Percentiles rank a stretch among this genome's conserved stretches.
Evolutionary conservation across 2,888 invertebrate genomes (phyloP).

Genomic region (Abrostola tripartita): DNA sequence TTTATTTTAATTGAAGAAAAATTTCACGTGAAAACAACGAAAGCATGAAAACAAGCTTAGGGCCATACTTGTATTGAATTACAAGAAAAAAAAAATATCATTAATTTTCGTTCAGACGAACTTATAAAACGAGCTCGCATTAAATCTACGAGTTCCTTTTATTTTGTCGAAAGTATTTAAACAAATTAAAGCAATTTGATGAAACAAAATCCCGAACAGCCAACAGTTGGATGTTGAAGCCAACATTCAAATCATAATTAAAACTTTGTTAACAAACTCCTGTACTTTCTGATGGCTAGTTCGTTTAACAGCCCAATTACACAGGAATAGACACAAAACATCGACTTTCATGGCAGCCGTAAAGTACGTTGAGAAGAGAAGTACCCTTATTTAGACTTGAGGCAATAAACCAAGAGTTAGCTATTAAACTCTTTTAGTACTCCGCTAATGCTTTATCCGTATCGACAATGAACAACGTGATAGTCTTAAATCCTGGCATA

Average conservation of each 20-base stretch:
- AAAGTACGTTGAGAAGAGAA: constrained; percentile 24
- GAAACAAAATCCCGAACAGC: constrained; percentile 35
- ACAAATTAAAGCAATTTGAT: constrained; percentile 34
- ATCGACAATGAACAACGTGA: not conserved
- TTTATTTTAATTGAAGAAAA: no score
- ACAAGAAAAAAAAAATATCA: no score
- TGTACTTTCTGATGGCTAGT: constrained; percentile 44
- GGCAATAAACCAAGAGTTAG: constrained; percentile 43
- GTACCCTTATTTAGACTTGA: constrained; percentile 36
- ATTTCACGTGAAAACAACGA: no score
- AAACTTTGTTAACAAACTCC: constrained; percentile 42
- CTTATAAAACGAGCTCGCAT: not conserved
- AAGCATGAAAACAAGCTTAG: no score
- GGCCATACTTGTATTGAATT: no score
- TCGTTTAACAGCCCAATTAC: constrained; percentile 52
- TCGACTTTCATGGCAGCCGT: constrained; percentile 35
- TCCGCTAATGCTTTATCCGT: constrained; percentile 34
- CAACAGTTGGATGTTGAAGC: constrained; percentile 16
- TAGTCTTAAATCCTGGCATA: no score
- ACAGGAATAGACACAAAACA: constrained; percentile 45
- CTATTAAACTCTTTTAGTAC: constrained; percentile 47
- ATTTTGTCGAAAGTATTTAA: constrained; percentile 9
- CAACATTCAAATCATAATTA: constrained; percentile 50
- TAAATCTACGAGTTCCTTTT: constrained; percentile 1
- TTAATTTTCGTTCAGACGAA: no score